A percentile compares a stretch with the other conserved stretches of the same genome.
Conservation (phyloP, 2,888 invertebrate genomes). For the Deilephila porcellus region DNA sequence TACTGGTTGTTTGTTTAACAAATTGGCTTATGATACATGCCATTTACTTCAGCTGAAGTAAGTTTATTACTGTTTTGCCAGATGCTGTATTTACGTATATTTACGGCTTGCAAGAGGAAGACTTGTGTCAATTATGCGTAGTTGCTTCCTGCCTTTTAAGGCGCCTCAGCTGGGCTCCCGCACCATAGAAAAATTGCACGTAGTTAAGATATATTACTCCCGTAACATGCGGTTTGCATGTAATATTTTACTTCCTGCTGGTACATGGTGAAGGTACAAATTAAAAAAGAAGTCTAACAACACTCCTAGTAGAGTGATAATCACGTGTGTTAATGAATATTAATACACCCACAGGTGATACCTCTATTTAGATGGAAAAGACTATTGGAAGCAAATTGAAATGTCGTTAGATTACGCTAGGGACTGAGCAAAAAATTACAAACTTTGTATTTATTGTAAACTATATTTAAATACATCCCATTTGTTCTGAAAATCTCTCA, state of each 20-base stretch:
- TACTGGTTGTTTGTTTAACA: neutral
- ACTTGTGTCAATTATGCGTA: neutral
- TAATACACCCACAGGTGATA: no score
- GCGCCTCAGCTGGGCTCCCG: neutral
- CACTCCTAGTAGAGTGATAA: neutral
- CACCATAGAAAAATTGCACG: neutral
- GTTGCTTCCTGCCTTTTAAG: slow-evolving; percentile 1
- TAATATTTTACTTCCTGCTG: neutral
- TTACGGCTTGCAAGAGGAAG: neutral
- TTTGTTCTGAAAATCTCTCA: no score
- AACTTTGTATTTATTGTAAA: no score
- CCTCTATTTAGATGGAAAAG: no score
- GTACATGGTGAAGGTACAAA: neutral
- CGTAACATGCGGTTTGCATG: neutral
- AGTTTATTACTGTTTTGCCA: slow-evolving; percentile 15
- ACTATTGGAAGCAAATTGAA: no score
- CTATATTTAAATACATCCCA: no score
- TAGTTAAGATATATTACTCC: neutral
- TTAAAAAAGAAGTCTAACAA: neutral
- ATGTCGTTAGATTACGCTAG: no score
- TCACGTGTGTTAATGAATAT: no score
- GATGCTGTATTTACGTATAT: slow-evolving; percentile 3
- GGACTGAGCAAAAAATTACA: no score
- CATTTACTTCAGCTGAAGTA: neutral
- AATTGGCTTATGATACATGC: neutral